Evolutionary conservation across 2,888 invertebrate species (phyloP).

Genomic region (Ochropleura plecta): DNA sequence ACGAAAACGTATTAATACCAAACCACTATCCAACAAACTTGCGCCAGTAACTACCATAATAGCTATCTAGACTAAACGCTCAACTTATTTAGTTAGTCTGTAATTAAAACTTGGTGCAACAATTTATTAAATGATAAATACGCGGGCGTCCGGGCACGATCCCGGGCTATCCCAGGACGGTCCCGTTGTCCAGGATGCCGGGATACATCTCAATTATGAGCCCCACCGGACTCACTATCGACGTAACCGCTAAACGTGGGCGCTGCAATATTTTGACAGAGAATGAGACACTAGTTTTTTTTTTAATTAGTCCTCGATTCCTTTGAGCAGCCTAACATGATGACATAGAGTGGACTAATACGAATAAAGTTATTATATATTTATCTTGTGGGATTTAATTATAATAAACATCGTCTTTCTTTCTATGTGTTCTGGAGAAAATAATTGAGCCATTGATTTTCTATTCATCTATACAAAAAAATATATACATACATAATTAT

Average conservation of each 20-base stretch:
- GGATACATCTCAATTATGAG: constrained; percentile 62
- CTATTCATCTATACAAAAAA: not conserved
- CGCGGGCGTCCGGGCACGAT: constrained; percentile 35
- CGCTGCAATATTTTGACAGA: constrained; percentile 24
- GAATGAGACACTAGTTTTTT: constrained; percentile 6
- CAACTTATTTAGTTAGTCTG: constrained; percentile 23
- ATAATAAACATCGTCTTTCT: no score
- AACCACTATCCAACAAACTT: constrained; percentile 11
- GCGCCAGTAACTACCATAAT: constrained; percentile 31
- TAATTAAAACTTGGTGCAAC: constrained; percentile 62
- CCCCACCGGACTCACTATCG: constrained; percentile 44
- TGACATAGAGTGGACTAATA: not conserved
- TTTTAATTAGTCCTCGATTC: not conserved
- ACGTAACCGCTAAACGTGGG: constrained; percentile 36
- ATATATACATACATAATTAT: no score
- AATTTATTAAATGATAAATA: constrained; percentile 64
- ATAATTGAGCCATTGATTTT: not conserved
- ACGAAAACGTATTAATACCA: constrained; percentile 20
- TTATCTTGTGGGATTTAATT: no score
- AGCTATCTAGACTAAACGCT: constrained; percentile 26
- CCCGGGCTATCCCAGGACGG: constrained; percentile 17
- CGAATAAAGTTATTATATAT: not conserved
- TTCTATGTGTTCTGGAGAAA: not conserved
- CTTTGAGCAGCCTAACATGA: not conserved
- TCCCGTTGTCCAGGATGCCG: constrained; percentile 24